Conservation (phyloP, 2,888 invertebrate genomes). For the Amiota minor region DNA sequence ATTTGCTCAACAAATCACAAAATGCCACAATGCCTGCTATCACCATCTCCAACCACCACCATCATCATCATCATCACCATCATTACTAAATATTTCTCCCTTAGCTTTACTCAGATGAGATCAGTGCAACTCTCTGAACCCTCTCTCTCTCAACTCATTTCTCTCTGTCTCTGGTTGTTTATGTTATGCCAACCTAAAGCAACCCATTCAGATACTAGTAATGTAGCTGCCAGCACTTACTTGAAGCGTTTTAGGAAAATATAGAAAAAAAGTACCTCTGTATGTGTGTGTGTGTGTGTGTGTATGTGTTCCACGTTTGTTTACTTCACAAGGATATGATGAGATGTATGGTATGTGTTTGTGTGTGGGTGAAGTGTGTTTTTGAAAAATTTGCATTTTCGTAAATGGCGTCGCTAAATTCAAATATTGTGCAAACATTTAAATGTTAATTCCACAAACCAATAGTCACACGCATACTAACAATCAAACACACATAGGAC, state of each 20-base stretch:
- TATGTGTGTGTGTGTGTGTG: slow-evolving; percentile 2
- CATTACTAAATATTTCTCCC: too few species aligned
- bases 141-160: too few species aligned
- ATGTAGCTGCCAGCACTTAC: too few species aligned
- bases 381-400: slow-evolving; percentile 47
- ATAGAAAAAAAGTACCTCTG: neutral
- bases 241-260: too few species aligned
- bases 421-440: slow-evolving; percentile 63
- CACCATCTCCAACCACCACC: neutral
- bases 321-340: too few species aligned
- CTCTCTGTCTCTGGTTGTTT: too few species aligned
- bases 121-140: too few species aligned
- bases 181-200: too few species aligned
- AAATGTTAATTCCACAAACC: slow-evolving; percentile 47
- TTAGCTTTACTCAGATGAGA: neutral
- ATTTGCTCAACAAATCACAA: slow-evolving; percentile 52
- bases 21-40: slow-evolving; percentile 4
- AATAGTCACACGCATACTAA: slow-evolving; percentile 20
- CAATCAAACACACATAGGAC: neutral
- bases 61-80: neutral
- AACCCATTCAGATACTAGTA: too few species aligned
- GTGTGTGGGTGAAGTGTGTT: slow-evolving; percentile 13
- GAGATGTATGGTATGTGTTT: neutral
- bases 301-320: neutral
- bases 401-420: slow-evolving; percentile 56